Evolutionary conservation across 2,797 vertebrate genomes (phyloP), one percentile per base, ranked within the genome.

Genomic region (Rhinichthys osculus): DNA sequence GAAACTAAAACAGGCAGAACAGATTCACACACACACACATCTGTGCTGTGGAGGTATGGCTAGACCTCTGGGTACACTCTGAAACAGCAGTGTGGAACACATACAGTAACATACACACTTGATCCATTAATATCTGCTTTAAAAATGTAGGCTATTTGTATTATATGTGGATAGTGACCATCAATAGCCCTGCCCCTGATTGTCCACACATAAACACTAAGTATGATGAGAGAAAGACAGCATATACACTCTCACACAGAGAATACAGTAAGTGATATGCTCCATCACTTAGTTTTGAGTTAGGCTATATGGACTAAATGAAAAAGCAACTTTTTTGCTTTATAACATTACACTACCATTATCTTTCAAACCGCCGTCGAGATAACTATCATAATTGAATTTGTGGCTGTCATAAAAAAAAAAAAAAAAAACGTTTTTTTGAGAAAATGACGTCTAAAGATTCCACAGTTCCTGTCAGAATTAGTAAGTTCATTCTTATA

Each of bases 101-200:
- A 27, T 78, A 42, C 1, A 17, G 47, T 5, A 50, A 9, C 83
- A 84, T 70, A 47, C 10, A 47, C n/a, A 27, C 17, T 50, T 73
- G 57, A 54, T 19, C n/a, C 30, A 62, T 44, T 38, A 1, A 57
- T 73, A 81, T 83, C 10, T 87, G 62, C 78, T 44, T 50, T 52
- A 42, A 76, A 64, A 80, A 70, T 69, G 66, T 47, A 5, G 47
- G 47, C 47, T 50, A 35, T 47, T 76, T 76, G 17, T 85, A 69
- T 66, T 84, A 35, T 78, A 33, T 44, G 38, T 81, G 47, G 38
- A 59, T 81, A 74, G 79, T 57, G 44, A 86, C 79, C 78, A 81
- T 86, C 59, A 83, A 69, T 59, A 80, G 76, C 85, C 85, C 85
- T 83, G 88, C 70, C 85, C 84, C 85, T 81, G 88, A 90, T 85